These are phyloP conservation scores for Neocrepidodera transversa DNA, from an alignment of 2,888 invertebrate species.

Conservation along the genomic window DNA sequence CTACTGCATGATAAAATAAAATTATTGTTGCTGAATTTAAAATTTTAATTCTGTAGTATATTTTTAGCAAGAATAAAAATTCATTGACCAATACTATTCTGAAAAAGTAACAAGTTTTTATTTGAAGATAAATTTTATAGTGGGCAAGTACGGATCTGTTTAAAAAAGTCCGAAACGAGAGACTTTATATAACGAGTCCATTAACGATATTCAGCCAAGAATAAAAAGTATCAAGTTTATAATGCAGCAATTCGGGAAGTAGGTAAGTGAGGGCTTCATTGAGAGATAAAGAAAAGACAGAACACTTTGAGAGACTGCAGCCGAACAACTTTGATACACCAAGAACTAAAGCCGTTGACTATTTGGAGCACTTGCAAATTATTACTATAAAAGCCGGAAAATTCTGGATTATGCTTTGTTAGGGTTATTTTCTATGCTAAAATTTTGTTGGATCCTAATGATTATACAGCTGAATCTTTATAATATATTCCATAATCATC, in stretches of 20 bases:
- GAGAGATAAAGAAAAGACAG: constrained; percentile 55
- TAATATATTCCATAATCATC: too few relatives aligned
- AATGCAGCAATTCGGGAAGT: constrained; percentile 54
- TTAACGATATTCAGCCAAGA: constrained; percentile 59
- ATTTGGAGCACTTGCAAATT: constrained; percentile 29
- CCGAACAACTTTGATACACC: constrained; percentile 43
- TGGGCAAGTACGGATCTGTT: background rate
- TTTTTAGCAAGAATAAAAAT: too few relatives aligned
- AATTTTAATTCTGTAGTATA: too few relatives aligned
- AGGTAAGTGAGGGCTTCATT: constrained; percentile 56
- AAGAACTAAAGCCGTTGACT: constrained; percentile 26
- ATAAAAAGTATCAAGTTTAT: constrained; percentile 61
- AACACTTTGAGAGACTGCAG: constrained; percentile 48
- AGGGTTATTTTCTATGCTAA: background rate
- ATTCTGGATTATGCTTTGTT: constrained; percentile 4
- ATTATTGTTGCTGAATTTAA: too few relatives aligned
- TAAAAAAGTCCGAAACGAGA: constrained; percentile 32
- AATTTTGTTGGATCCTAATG: background rate
- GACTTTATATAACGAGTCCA: constrained; percentile 56
- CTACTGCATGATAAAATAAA: too few relatives aligned
- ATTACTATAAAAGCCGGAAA: constrained; percentile 16
- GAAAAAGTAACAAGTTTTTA: too few relatives aligned
- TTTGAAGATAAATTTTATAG: too few relatives aligned
- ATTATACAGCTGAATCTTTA: background rate
- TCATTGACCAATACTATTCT: too few relatives aligned